Base-by-base conservation (phyloP, 2,888 invertebrate genomes). In the Palloptera scutellata region DNA sequence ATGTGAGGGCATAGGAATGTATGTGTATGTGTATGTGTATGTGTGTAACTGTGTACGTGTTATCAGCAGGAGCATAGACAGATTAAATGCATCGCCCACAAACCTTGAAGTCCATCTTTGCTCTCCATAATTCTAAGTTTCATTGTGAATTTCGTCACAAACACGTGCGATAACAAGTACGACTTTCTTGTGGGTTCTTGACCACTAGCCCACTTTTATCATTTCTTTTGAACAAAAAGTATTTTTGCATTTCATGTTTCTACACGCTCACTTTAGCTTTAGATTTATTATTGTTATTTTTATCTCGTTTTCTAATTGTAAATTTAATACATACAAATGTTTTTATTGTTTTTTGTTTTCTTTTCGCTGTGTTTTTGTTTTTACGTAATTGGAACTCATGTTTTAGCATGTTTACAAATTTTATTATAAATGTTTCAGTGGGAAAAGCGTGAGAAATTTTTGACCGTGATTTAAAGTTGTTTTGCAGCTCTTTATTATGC, bases 391-490 rank as follows among this genome's bases (percentile, higher is more conserved):
- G 61, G 65, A 68, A 67, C 68, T 69, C 72, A 63, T 72, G 72
- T 73, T 71, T 71, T 60, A 70, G 67, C 73, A 64, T 73, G 73
- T 69, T 69, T 70, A 73, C 68, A 70, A 73, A 73, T 69, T 70
- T 51, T 62, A 30, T 51, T 55, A 30, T 20, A 55, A 55, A 17
- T 43, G 17, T 57, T 63, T 48, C 58, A 52, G 41, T 12, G 42
- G 58, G 59, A 51, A 51, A 54, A 74, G 71, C 75, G 75, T 75
- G 75, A 74, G 75, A 75, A 75, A 75, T 71, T 75, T 71, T 68
- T 70, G 74, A 70, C 72, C 68, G 68, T 74, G 73, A 73, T 74
- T 73, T 64, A 61, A 66, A 60, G 60, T 54, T 19, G 54, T 65
- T 43, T 41, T 53, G 53, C 1, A 19, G 53, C 53, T 53, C 53